Evolutionary conservation across 2,113 vertebrate genomes (phyloP).

Genomic region (Megaleporinus macrocephalus): DNA sequence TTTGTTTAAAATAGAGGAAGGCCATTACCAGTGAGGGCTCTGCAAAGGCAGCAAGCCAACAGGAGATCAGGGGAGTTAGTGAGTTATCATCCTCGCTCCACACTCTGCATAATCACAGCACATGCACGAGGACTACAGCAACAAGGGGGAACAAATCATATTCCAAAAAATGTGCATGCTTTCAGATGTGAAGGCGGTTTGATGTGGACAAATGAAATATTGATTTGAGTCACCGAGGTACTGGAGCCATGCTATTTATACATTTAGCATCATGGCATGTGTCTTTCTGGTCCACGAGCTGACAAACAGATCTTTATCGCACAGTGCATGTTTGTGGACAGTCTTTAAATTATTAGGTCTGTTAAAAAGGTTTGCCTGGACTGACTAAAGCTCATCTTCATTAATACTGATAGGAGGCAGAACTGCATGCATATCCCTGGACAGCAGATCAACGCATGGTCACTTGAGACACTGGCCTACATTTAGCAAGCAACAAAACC

Average conservation of each 20-base stretch:
- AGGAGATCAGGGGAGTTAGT: constrained; percentile 67
- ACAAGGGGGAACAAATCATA: constrained; percentile 62
- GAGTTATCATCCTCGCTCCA: constrained; percentile 61
- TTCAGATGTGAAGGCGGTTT: constrained; percentile 60
- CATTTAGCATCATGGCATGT: constrained; percentile 56
- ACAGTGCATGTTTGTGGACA: constrained; percentile 47
- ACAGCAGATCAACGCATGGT: constrained; percentile 20
- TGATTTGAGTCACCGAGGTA: constrained; percentile 63
- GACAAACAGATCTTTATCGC: constrained; percentile 13
- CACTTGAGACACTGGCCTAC: constrained; percentile 22
- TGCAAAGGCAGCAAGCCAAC: constrained; percentile 50
- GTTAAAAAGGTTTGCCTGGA: not conserved
- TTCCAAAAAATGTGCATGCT: constrained; percentile 61
- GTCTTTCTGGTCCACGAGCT: constrained; percentile 16
- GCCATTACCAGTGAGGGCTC: constrained; percentile 62
- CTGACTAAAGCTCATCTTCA: not conserved
- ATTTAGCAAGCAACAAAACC: constrained; percentile 17
- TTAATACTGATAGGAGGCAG: not conserved
- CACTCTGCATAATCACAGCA: constrained; percentile 60
- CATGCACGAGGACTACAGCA: constrained; percentile 51
- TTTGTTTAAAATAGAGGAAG: constrained; percentile 73
- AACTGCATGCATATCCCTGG: not conserved
- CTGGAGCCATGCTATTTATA: constrained; percentile 55
- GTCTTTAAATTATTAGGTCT: constrained; percentile 4
- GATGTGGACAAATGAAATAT: constrained; percentile 71